Percentiles rank a stretch among this genome's conserved stretches.
Conservation (phyloP, 2,113 vertebrate genomes). For the Pogonocichla stellata region DNA sequence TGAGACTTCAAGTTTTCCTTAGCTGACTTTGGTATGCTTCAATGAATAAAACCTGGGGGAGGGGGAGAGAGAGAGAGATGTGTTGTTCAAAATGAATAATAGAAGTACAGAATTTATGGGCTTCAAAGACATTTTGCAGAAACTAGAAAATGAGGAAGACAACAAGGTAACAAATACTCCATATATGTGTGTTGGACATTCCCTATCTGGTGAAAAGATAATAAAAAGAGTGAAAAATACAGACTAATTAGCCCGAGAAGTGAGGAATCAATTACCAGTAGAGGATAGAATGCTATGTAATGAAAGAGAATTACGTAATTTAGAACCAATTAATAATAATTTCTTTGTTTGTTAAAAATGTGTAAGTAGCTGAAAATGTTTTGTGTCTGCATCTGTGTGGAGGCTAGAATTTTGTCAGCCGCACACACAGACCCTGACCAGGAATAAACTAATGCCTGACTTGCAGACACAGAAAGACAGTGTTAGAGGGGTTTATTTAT, state of each 20-base stretch:
- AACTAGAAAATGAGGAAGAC: background rate
- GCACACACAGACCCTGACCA: background rate
- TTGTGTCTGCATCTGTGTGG: background rate
- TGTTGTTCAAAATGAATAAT: background rate
- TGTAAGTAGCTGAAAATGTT: background rate
- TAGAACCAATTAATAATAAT: background rate
- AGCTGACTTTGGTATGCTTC: background rate
- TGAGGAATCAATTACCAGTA: background rate
- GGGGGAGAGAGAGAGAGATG: background rate
- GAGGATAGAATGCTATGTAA: background rate
- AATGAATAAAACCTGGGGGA: background rate
- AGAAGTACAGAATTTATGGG: background rate
- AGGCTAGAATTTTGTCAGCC: background rate
- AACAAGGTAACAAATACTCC: background rate
- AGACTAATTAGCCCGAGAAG: background rate
- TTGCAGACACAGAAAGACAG: background rate
- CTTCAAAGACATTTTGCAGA: background rate
- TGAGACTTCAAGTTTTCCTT: background rate
- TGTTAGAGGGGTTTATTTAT: background rate
- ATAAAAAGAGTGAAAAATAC: background rate
- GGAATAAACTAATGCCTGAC: background rate
- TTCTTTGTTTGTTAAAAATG: background rate
- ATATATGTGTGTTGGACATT: background rate
- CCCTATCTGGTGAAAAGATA: background rate
- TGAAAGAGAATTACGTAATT: accelerated